phyloP scores from a whole-genome alignment of 2,113 vertebrate genomes.

The Salvelinus sp. region DNA sequence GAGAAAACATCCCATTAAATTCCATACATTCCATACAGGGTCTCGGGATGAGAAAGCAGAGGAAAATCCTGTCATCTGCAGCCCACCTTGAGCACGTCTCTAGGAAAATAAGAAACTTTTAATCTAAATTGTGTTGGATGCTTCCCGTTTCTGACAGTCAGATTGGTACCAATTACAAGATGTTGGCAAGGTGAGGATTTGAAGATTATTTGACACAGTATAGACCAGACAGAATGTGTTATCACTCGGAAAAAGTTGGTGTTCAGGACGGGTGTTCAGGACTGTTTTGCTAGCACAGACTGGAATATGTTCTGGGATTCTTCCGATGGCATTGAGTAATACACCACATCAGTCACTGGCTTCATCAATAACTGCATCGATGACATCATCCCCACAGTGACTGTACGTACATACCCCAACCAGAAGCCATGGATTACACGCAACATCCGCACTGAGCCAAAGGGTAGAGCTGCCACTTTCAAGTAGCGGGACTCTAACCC shows the following conservation, averaged over 20 bases:
- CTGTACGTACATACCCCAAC: too few relatives aligned
- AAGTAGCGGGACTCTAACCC: too few relatives aligned
- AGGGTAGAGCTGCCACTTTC: too few relatives aligned
- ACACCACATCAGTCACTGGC: too few relatives aligned
- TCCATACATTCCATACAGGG: slow-evolving; percentile 21
- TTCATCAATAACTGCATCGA: too few relatives aligned
- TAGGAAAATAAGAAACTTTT: slow-evolving; percentile 7
- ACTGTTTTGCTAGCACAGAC: too few relatives aligned
- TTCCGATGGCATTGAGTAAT: too few relatives aligned
- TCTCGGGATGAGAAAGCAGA: slow-evolving; percentile 17
- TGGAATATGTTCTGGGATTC: too few relatives aligned
- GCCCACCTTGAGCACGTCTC: background rate
- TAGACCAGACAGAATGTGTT: slow-evolving; percentile 51
- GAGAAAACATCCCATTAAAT: slow-evolving; percentile 45
- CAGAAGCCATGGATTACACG: too few relatives aligned
- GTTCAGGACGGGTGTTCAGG: too few relatives aligned
- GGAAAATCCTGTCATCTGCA: background rate
- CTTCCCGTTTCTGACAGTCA: slow-evolving; percentile 10
- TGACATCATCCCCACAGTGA: too few relatives aligned
- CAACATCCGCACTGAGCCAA: too few relatives aligned
- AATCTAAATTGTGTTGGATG: background rate
- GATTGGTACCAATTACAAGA: background rate
- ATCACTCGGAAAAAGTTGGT: background rate
- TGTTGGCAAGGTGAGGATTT: slow-evolving; percentile 34
- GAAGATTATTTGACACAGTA: slow-evolving; percentile 47